Evolutionary conservation across 35 echinoderm and acorn worm species (phyloP), one percentile per base, ranked within the genome.

Genomic region (Lytechinus variegatus): DNA sequence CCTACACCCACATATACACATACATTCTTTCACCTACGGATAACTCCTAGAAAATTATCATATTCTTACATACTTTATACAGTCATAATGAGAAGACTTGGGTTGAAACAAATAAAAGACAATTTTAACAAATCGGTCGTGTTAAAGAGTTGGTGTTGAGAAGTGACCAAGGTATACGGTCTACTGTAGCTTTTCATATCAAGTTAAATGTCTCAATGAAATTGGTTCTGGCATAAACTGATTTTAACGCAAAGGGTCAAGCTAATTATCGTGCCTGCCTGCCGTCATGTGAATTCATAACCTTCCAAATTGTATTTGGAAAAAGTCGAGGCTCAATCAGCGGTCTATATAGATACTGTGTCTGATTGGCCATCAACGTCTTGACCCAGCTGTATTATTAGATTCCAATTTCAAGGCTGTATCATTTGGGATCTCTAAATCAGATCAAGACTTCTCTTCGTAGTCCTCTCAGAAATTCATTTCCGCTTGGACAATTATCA

Each of bases 311-410:
- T 79, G 66, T 7, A 79, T 27, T 79, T 79, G 66, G 66, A 79
- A 79, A 79, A 19, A 24, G 33, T 79, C 66, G 16, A n/a, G 21
- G 19, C 21, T 79, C 66, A 16, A 8, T 79, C 6, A 79, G 66
- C 7, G 66, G 21, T 79, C 66, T 79, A 16, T 79, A 2, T 6
- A 79, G 3, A 72, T 19, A 79, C 19, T 79, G 66, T 79, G n/a
- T 24, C 66, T 24, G 88, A 33, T 52, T 90, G 88, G 88, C 11
- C 28, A 33, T 12, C n/a, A 16, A 44, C 14, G 28, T 90, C 29
- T 52, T 90, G 88, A 90, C 88, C 88, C 28, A 90, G 33, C 8
- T 52, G 29, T 12, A 10, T 90, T 90, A 90, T 90, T 90, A 54
- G 88, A 90, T 90, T 90, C 52, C 27, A 52, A 5, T 88, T 10